phyloP scores from a whole-genome alignment of 2,888 invertebrate genomes.

The Epistrophe eligans region DNA sequence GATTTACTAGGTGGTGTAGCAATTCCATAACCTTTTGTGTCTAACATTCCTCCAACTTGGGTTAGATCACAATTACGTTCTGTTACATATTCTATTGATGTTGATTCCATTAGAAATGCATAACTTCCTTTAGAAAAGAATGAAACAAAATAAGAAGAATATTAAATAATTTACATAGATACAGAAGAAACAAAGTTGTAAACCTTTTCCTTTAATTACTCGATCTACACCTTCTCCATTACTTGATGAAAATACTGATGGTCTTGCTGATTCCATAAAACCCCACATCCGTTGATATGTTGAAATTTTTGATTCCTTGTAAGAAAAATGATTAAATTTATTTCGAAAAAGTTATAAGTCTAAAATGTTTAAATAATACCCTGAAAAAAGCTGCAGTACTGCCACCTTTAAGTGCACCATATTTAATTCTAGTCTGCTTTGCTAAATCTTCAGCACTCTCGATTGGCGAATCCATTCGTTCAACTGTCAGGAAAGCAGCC shows the following conservation, averaged over 20 bases:
- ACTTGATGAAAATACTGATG: slow-evolving; percentile 93
- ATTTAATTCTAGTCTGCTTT: slow-evolving; percentile 98
- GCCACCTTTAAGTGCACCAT: slow-evolving; percentile 96
- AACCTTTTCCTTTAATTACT: slow-evolving; percentile 91
- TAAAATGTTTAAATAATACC: slow-evolving; percentile 85
- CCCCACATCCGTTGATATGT: slow-evolving; percentile 98
- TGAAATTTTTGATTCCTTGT: slow-evolving; percentile 95
- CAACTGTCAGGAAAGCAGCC: slow-evolving; percentile 96
- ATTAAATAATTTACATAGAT: too few relatives aligned
- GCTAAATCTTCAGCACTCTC: slow-evolving; percentile 98
- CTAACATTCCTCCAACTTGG: slow-evolving; percentile 95
- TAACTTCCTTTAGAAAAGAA: slow-evolving; percentile 86
- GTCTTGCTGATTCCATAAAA: slow-evolving; percentile 95
- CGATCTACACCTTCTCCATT: slow-evolving; percentile 96
- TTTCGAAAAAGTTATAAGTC: background rate
- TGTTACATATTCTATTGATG: slow-evolving; percentile 97
- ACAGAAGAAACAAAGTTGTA: background rate
- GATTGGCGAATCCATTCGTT: slow-evolving; percentile 97
- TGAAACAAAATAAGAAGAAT: background rate
- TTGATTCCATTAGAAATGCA: slow-evolving; percentile 99
- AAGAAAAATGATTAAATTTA: background rate
- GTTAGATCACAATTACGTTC: slow-evolving; percentile 95
- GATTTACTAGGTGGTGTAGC: slow-evolving; percentile 95
- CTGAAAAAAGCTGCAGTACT: slow-evolving; percentile 97
- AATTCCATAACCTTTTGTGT: slow-evolving; percentile 98